Base-by-base conservation (phyloP, 2,888 invertebrate genomes). In the Dioctria rufipes region DNA sequence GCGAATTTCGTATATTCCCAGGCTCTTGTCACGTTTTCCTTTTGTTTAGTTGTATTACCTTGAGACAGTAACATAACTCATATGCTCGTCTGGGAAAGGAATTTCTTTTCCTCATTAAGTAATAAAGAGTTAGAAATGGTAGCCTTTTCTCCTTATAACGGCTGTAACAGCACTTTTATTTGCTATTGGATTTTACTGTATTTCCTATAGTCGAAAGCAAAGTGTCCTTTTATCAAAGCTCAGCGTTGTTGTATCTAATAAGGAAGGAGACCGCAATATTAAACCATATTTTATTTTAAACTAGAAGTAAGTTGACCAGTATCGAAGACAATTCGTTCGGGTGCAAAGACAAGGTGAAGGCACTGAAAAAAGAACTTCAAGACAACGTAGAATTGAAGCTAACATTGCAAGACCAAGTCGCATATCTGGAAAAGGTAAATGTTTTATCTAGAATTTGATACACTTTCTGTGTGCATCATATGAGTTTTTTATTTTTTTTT, bases 131-230 rank as follows among this genome's bases (percentile, higher is more conserved):
- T 89, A 58, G 88, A 89, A 43, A 84, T 87, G 66, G 91, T 90
- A 83, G 89, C 92, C 13, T 84, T 92, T 3, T 85, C 94, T 94
- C 49, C 86, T 91, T 11, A 91, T 94, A 67, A 93, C 94, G 13
- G 93, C 94, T 3, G 88, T 92, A 13, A 92, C 94, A 0, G 92
- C 94, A 0, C 89, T 95, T 5, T 87, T 94, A 73, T 95, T 96
- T 86, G 92, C 93, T 13, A 90, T 95, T 81, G 94, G 94, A 40
- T 94, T 94, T 88, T 94, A 95, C 87, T 93, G 93, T 84, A 92
- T 95, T 82, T 95, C 95, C 88, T 95, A 93, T 86, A 92, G 91
- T 85, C 92, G 93, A 83, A 92, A 93, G 85, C 95, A 95, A 86
- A 91, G 92, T 69, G 91, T 92, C 77, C 90, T 95, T 43, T 92